These are phyloP conservation scores for Excalfactoria chinensis DNA, from an alignment of 2,113 vertebrate species.

Conservation along the genomic window DNA sequence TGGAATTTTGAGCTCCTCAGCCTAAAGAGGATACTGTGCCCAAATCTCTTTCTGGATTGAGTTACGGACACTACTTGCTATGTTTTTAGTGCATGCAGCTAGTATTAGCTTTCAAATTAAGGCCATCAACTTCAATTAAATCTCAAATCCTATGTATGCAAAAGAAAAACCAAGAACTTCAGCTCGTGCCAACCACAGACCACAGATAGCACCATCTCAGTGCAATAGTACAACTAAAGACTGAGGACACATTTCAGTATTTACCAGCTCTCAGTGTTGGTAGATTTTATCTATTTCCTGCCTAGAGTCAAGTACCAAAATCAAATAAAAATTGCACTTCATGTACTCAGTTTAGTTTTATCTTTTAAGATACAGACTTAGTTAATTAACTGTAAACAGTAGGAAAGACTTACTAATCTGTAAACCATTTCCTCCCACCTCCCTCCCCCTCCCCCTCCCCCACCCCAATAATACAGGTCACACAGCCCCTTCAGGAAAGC, in stretches of 20 bases:
- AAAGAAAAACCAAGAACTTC: neutral
- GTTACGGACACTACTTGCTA: neutral
- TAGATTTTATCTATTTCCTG: neutral
- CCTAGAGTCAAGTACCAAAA: neutral
- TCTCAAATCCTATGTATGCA: neutral
- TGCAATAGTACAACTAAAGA: neutral
- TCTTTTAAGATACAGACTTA: neutral
- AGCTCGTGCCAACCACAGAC: neutral
- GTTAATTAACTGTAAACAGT: neutral
- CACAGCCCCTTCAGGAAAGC: neutral
- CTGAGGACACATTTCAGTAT: neutral
- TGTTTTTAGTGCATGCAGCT: accelerated
- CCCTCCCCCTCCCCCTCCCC: no score
- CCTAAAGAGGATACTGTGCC: neutral
- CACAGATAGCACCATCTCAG: neutral
- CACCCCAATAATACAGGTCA: neutral
- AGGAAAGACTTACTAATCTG: neutral
- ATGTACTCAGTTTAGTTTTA: neutral
- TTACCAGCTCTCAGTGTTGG: neutral
- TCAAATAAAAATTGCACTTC: neutral
- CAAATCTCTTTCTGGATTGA: neutral
- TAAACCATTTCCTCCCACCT: neutral
- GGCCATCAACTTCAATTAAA: neutral
- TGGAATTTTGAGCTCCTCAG: neutral
- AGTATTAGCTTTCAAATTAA: neutral